A percentile compares a stretch with the other conserved stretches of the same genome.
phyloP scores from a whole-genome alignment of 2,797 vertebrate species.

The Sebastes taczanowskii region DNA sequence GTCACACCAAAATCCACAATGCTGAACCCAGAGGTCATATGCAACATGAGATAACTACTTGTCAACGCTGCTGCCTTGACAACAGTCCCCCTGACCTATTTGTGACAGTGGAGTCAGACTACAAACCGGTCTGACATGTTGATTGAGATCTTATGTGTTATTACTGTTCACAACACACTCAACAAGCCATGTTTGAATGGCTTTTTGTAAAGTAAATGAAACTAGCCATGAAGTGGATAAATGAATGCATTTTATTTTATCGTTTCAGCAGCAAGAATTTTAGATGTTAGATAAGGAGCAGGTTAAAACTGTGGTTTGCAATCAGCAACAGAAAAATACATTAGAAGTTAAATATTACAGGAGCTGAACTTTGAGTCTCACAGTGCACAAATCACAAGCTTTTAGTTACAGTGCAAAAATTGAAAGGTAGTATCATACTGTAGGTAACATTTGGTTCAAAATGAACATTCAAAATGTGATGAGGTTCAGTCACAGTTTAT shows the following conservation, averaged over 20 bases:
- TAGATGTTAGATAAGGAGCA: not conserved
- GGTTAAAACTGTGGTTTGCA: not conserved
- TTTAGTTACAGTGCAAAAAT: not conserved
- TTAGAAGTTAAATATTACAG: not conserved
- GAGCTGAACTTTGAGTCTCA: not conserved
- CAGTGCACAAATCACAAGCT: not conserved
- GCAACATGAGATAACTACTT: conserved; percentile 23
- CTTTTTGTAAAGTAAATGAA: not conserved
- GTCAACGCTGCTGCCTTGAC: conserved; percentile 23
- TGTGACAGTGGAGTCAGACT: not conserved
- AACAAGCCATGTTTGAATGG: not conserved
- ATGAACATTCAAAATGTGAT: conserved; percentile 3
- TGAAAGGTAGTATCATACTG: not conserved
- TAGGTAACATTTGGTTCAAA: conserved; percentile 20
- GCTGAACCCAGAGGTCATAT: conserved; percentile 8
- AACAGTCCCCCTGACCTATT: conserved; percentile 17
- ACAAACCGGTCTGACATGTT: conserved; percentile 6
- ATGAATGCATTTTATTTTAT: conserved; percentile 6
- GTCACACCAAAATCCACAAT: not conserved
- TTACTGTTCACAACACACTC: not conserved
- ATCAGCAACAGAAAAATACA: not conserved
- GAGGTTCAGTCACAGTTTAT: not conserved
- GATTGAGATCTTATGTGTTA: conserved; percentile 1
- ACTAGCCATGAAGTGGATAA: not conserved
- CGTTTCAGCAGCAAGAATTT: conserved; percentile 5